A percentile compares a stretch with the other conserved stretches of the same genome.
Evolutionary conservation across 2,113 vertebrate genomes (phyloP).

Genomic region (Onychostoma macrolepis): DNA sequence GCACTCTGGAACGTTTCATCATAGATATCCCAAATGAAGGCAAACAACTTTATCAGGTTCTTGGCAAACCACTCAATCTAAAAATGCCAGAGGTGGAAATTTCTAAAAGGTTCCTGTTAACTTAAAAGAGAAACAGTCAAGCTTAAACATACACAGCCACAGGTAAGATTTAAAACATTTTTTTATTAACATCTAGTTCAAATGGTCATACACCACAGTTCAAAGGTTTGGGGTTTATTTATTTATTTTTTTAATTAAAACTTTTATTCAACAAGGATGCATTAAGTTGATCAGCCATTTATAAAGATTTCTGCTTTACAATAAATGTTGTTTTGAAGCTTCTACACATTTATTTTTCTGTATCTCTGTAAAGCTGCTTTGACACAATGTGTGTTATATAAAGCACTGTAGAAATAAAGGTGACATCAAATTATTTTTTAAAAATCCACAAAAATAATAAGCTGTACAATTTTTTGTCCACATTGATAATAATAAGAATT

Average conservation of each 20-base stretch:
- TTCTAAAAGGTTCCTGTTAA: not conserved
- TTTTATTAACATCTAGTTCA: not conserved
- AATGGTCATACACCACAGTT: not conserved
- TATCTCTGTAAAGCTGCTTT: no score
- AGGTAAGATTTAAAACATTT: not conserved
- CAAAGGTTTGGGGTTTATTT: not conserved
- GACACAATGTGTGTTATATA: no score
- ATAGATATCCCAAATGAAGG: not conserved
- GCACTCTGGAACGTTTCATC: not conserved
- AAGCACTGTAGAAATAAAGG: no score
- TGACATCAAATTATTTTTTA: no score
- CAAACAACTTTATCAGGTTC: conserved; percentile 22
- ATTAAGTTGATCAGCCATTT: no score
- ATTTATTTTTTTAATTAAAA: no score
- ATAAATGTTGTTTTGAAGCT: not conserved
- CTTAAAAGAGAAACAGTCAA: not conserved
- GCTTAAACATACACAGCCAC: not conserved
- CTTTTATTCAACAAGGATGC: no score
- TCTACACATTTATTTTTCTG: not conserved
- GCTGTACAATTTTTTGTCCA: not conserved
- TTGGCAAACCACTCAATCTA: not conserved
- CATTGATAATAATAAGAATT: not conserved
- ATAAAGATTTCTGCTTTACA: no score
- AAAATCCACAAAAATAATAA: not conserved
- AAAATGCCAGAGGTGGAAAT: not conserved